These are phyloP conservation scores for Hemiprocne comata DNA, from an alignment of 2,113 vertebrate genomes.

Conservation along the genomic window DNA sequence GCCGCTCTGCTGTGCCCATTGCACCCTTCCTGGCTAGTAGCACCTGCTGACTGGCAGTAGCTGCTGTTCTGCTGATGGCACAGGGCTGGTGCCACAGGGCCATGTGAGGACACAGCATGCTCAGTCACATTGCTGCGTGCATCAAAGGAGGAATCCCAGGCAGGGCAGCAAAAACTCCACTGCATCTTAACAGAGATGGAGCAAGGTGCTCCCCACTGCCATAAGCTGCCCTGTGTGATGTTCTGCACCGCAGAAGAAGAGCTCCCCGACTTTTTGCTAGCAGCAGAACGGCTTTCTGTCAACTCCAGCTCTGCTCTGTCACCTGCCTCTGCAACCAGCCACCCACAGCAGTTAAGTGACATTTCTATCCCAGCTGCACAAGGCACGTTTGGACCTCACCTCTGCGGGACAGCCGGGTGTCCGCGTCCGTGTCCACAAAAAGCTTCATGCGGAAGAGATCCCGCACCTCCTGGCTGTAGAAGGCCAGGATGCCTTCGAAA, in stretches of 20 bases:
- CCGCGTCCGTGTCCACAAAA: constrained; percentile 95
- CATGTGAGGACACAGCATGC: neutral
- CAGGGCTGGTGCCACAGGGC: neutral
- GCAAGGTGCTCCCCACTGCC: neutral
- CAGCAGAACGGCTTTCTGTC: neutral
- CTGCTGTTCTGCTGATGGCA: neutral
- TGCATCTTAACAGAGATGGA: neutral
- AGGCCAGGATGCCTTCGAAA: constrained; percentile 96
- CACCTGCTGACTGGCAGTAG: neutral
- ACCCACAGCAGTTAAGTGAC: neutral
- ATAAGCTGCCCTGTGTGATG: neutral
- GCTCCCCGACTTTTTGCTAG: neutral
- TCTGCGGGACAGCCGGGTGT: constrained; percentile 94
- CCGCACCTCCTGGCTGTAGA: constrained; percentile 94
- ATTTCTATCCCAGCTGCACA: neutral
- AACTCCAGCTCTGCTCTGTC: neutral
- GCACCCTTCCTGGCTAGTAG: neutral
- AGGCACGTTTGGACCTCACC: constrained; percentile 72
- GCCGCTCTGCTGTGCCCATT: neutral
- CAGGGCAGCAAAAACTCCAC: neutral
- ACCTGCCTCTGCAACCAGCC: neutral
- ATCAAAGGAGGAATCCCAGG: neutral
- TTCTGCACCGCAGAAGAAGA: neutral
- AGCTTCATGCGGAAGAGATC: constrained; percentile 99
- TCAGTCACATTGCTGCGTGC: neutral